phyloP scores from a whole-genome alignment of 2,113 vertebrate species.

The Numenius arquata region DNA sequence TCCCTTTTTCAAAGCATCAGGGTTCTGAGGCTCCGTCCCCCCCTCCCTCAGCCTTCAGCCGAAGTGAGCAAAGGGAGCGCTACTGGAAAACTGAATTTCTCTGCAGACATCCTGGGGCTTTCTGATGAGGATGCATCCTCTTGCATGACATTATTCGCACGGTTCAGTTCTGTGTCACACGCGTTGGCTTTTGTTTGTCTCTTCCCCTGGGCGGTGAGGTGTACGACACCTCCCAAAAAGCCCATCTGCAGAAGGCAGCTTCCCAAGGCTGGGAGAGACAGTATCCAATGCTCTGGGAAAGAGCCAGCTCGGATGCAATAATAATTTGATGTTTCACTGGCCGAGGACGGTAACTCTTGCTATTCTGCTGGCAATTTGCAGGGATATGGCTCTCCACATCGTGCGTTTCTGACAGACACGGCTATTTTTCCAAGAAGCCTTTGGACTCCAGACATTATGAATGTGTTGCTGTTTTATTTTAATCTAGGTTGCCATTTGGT shows the following conservation, averaged over 20 bases:
- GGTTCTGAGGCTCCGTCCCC: background rate
- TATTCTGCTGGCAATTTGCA: background rate
- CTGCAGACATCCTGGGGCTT: background rate
- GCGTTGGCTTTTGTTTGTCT: conserved; percentile 23
- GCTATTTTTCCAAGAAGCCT: background rate
- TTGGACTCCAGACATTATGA: background rate
- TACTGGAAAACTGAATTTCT: background rate
- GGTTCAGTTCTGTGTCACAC: background rate
- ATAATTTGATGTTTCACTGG: conserved; percentile 8
- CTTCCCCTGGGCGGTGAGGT: conserved; percentile 5
- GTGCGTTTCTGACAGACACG: background rate
- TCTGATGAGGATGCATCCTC: background rate
- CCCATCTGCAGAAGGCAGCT: conserved; percentile 44
- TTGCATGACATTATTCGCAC: background rate
- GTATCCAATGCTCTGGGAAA: conserved; percentile 30
- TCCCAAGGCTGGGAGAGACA: background rate
- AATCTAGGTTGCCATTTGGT: background rate
- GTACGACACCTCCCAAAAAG: conserved; percentile 9
- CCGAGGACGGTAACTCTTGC: background rate
- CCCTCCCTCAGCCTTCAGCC: background rate
- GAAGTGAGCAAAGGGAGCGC: background rate
- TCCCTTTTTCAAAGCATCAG: background rate
- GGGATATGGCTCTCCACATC: background rate
- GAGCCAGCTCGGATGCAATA: conserved; percentile 26
- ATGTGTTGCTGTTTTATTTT: conserved; percentile 2